Evolutionary conservation across 2,797 vertebrate species (phyloP), one percentile per base, ranked within the genome.

Genomic region (Propithecus perrieri): DNA sequence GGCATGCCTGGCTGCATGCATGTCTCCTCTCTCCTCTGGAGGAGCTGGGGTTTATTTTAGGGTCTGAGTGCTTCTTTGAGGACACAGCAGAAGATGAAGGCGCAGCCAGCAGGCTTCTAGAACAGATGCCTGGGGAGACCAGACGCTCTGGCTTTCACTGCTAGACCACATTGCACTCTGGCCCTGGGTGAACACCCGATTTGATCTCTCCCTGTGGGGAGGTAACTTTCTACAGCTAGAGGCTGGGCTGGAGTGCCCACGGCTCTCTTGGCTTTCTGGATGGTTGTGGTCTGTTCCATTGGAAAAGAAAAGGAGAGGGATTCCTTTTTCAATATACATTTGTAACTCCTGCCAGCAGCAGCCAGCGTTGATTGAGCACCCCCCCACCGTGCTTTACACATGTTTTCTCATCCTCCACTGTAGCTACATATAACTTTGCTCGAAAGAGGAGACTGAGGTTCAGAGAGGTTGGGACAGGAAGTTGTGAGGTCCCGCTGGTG

Each of bases 31-130:
- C 35, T 76, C 18, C 79, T 69, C 55, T 26, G 12, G 85, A 43
- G 26, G 41, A 69, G 30, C 53, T n/a, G 46, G 79, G 46, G 81
- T n/a, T 92, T 93, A 91, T 96, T 97, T 96, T 97, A 67, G 89
- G 85, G 75, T 59, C 50, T 30, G 55, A 89, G 87, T 57, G 26
- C 50, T 83, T 76, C 72, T 78, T 43, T 11, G 78, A 80, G 50
- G 65, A 35, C 43, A n/a, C 59, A 79, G 75, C 4, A n/a, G 86
- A 76, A 84, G 74, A 67, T 43, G 33, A 53, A 41, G n/a, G 33
- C 53, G 41, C 46, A 81, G 74, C 55, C 3, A 43, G 69, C 63
- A 69, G 78, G 8, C 55, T 80, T 57, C 55, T 63, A 30, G 63
- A 74, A 33, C 48, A 38, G 28, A 41, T 87, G 71, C 13, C 41